phyloP scores from a whole-genome alignment of 2,888 invertebrate species.

The Lepidochrysops patricia region DNA sequence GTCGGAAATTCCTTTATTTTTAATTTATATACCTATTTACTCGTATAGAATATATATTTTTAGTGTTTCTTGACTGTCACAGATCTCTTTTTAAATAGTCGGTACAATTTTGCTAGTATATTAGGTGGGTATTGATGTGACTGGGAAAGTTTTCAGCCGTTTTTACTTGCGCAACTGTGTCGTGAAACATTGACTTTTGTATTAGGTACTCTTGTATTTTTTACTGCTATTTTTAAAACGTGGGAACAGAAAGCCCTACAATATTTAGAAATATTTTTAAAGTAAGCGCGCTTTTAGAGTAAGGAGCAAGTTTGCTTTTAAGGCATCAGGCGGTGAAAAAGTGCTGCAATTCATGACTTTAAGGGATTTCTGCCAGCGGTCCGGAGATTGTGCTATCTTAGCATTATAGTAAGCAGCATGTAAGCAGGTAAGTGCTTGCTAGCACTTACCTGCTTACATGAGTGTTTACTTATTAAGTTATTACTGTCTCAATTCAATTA shows the following conservation, averaged over 20 bases:
- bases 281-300: background rate
- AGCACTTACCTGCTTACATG: background rate
- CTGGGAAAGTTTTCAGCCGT: too few relatives aligned
- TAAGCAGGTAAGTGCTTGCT: too few relatives aligned
- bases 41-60: too few relatives aligned
- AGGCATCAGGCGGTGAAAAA: conserved; percentile 8
- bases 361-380: conserved; percentile 6
- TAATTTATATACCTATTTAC: too few relatives aligned
- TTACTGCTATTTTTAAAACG: background rate
- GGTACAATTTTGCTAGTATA: too few relatives aligned
- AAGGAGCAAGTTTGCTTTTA: conserved; percentile 1
- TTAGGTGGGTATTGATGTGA: too few relatives aligned
- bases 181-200: too few relatives aligned
- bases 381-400: conserved; percentile 7
- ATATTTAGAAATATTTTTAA: background rate
- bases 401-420: conserved; percentile 8
- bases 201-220: background rate
- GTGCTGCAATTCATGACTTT: conserved; percentile 10
- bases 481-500: background rate
- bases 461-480: background rate
- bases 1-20: background rate
- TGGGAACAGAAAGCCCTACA: background rate
- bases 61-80: too few relatives aligned
- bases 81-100: too few relatives aligned
- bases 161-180: too few relatives aligned